Evolutionary conservation across 1,140 invertebrate species (phyloP), one percentile per base, ranked within the genome.

Genomic region (Apis florea): DNA sequence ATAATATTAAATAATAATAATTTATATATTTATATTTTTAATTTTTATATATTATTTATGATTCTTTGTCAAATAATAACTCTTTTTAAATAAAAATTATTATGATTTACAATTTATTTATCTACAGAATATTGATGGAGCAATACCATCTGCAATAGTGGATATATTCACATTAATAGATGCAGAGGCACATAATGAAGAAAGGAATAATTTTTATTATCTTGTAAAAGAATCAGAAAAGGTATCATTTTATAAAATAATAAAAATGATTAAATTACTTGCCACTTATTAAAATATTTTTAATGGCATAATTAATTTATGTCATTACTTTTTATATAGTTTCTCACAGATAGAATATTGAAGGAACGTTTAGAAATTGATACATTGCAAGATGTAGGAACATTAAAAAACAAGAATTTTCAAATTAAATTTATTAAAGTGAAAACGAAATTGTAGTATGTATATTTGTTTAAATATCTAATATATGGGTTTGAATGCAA

Each of bases 361-460:
- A 98, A 99, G 90, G 98, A 99, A 93, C 94, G 98, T 85, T 92
- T 99, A 85, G 98, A 99, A 93, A 97, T 98, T 90, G 98, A 99
- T 83, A 98, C 97, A 0, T 94, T 99, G 26, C 97, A 98, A 92
- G 98, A 98, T 94, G 96, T 97, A 70, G 97, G 97, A n/a, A 96
- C 98, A 66, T 94, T 99, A n/a, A 97, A 97, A 87, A 98, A 98
- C 90, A 97, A 97, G 91, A 97, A 96, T 89, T 99, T 98, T 94
- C 97, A 98, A 91, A 98, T 97, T 74, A 99, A 98, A 94, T 99
- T 99, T 93, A 99, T 99, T 88, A 99, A 99, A 96, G 96, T 98
- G 24, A 99, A 99, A 94, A 99, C 99, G 68, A 98, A 98, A 94
- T 93, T 99, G 87, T 99, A 99, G 98, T 99, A 96, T 96, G 98